Evolutionary conservation across 1,140 invertebrate genomes (phyloP).

Genomic region (Ceratina australensis): DNA sequence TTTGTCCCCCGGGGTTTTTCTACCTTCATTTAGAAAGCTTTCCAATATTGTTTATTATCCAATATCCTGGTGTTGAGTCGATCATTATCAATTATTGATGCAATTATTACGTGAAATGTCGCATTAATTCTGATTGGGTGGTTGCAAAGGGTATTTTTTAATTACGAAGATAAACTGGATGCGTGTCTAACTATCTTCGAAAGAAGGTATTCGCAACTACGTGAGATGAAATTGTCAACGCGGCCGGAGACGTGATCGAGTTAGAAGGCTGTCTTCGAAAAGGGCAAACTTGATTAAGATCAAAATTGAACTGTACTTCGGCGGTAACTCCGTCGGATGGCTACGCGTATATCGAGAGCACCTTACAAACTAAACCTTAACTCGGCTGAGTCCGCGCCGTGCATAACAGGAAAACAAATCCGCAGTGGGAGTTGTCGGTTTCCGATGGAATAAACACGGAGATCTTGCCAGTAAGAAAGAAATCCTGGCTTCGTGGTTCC

Average conservation of each 20-base stretch:
- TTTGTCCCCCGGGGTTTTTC: too few relatives aligned
- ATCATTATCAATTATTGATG: too few relatives aligned
- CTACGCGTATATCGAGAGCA: conserved; percentile 1
- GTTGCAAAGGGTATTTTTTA: too few relatives aligned
- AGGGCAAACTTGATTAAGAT: conserved; percentile 12
- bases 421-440: conserved; percentile 15
- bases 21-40: too few relatives aligned
- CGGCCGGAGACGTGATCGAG: not conserved
- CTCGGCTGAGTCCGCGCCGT: not conserved
- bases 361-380: conserved; percentile 13
- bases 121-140: not conserved
- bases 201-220: too few relatives aligned
- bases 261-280: conserved; percentile 6
- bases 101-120: too few relatives aligned
- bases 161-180: too few relatives aligned
- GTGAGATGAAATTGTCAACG: not conserved
- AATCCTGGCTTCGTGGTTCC: too few relatives aligned
- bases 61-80: too few relatives aligned
- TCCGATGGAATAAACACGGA: not conserved
- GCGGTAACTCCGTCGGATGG: not conserved
- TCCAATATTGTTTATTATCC: too few relatives aligned
- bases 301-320: conserved; percentile 2
- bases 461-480: not conserved
- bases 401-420: conserved; percentile 35
- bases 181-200: not conserved